A percentile compares a stretch with the other conserved stretches of the same genome.
Evolutionary conservation across 2,797 vertebrate genomes (phyloP).

Genomic region (Sitta carolinensis): DNA sequence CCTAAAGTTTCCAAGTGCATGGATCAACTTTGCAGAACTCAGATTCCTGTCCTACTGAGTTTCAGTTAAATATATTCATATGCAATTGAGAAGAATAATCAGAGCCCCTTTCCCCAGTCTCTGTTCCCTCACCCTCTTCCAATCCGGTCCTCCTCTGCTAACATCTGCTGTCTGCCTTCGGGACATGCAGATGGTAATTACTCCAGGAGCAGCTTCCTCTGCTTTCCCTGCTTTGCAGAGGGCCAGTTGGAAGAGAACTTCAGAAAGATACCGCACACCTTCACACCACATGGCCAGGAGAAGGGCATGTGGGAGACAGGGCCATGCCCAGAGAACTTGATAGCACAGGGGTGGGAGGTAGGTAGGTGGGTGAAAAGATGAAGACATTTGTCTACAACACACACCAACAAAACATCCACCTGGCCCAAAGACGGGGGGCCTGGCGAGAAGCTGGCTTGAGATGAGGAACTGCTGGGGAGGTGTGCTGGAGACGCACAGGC

Average conservation of each 20-base stretch:
- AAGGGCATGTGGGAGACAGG: not conserved
- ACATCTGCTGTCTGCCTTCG: constrained; percentile 88
- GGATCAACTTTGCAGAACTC: not conserved
- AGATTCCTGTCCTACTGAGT: not conserved
- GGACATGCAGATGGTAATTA: constrained; percentile 88
- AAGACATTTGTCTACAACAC: not conserved
- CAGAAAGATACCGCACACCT: not conserved
- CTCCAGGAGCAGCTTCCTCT: constrained; percentile 85
- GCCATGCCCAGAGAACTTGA: not conserved
- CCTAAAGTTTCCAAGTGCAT: not conserved
- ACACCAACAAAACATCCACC: not conserved
- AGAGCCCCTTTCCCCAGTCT: constrained; percentile 62
- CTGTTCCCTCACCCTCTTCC: not conserved
- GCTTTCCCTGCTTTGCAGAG: constrained; percentile 17
- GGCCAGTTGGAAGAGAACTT: constrained; percentile 69
- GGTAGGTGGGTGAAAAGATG: not conserved
- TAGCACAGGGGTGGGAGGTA: not conserved
- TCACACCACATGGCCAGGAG: not conserved
- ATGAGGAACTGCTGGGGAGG: not conserved
- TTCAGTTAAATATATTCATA: not conserved
- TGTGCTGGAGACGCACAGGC: not conserved
- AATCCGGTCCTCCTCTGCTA: constrained; percentile 67
- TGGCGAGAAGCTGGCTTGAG: not conserved
- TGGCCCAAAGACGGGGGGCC: not conserved
- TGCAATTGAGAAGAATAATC: constrained; percentile 57